Base-by-base conservation (phyloP, 2,888 invertebrate species). In the Erebia aethiops region DNA sequence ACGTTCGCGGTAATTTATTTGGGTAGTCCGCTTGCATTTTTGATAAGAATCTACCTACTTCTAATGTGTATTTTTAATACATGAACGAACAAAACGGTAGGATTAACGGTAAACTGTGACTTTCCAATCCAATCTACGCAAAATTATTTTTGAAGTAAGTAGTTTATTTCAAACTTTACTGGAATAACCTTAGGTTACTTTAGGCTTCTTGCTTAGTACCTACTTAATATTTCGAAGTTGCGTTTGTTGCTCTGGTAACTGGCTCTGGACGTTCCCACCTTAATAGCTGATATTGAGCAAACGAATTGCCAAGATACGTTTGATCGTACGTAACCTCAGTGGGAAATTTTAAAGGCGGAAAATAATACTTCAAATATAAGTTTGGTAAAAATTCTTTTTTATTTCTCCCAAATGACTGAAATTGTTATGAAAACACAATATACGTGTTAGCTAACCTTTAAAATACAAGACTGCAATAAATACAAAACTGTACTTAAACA, bases 371-470 rank as follows among this genome's bases (percentile, higher is more conserved):
- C 49, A 51, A 60, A 16, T 35, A 41, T 75, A 81, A 79, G 84
- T 90, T 92, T 91, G 92, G 92, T 92, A 92, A 91, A 91, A 92
- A 90, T 86, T 87, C 87, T 54, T 54, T 54, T 92, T 92, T 90
- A 85, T 89, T 88, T 82, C 84, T 87, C 90, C 91, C 90, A 91
- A 88, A 90, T 92, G 92, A 92, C 92, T 93, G 90, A 91, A 92
- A 90, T 89, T 86, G 88, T 90, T 91, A 92, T 90, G 86, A 88
- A 91, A 91, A 92, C 91, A 92, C 91, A 90, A 89, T 87, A 88
- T 83, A 89, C 87, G 90, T 90, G 90, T 90, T 87, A 87, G 88
- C 90, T 92, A 89, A 89, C 83, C 84, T 89, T 92, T 91, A 54
- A 84, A 84, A 88, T 91, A 91, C 86, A 86, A 82, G 86, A 88